phyloP scores from a whole-genome alignment of 2,797 vertebrate genomes.

The Phalloptychus januarius region DNA sequence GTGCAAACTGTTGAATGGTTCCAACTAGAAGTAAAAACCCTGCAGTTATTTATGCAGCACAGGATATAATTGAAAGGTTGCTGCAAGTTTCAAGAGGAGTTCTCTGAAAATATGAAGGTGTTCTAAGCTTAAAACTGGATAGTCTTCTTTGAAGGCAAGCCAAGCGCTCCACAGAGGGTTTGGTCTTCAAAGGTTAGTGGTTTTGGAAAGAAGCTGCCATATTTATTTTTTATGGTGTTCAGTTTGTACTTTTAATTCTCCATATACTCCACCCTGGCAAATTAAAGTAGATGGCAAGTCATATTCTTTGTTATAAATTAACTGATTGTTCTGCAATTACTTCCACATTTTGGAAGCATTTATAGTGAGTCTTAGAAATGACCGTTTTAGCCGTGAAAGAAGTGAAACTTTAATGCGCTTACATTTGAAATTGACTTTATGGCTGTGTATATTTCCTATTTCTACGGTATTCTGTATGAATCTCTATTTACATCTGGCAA shows the following conservation, averaged over 20 bases:
- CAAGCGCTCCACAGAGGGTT: slow-evolving; percentile 5
- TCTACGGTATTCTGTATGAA: slow-evolving; percentile 4
- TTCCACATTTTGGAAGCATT: neutral
- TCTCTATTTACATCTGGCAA: neutral
- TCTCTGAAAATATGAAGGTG: slow-evolving; percentile 22
- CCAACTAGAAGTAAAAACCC: neutral
- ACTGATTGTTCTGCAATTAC: neutral
- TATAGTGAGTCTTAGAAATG: neutral
- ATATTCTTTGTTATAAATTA: neutral
- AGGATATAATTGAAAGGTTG: slow-evolving; percentile 6
- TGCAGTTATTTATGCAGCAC: slow-evolving; percentile 1
- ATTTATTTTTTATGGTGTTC: neutral
- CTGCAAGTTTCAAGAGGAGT: slow-evolving; percentile 5
- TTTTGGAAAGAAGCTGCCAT: neutral
- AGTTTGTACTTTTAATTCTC: neutral
- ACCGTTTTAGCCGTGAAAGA: neutral
- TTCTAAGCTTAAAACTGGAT: slow-evolving; percentile 7
- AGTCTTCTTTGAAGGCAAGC: slow-evolving; percentile 11
- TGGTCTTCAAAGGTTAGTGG: neutral
- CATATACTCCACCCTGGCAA: neutral
- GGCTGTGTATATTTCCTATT: neutral
- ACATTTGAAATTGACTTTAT: neutral
- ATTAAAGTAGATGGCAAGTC: neutral
- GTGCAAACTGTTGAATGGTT: neutral
- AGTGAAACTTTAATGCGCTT: neutral